These are phyloP conservation scores for Adelphocoris suturalis DNA, from an alignment of 2,888 invertebrate genomes.

Conservation along the genomic window DNA sequence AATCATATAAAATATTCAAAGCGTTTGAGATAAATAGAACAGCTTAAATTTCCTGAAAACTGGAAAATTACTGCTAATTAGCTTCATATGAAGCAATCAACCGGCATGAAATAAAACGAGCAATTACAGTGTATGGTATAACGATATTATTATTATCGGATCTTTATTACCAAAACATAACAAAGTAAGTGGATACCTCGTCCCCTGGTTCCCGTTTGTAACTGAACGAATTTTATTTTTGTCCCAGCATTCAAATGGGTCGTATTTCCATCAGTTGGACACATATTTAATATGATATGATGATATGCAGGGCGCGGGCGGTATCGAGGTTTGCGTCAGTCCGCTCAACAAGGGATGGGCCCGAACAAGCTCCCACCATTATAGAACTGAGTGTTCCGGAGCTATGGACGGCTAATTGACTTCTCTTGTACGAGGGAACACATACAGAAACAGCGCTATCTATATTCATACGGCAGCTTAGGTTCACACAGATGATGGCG, in stretches of 20 bases:
- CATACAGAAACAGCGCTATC: slow-evolving; percentile 46
- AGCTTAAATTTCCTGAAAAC: no score
- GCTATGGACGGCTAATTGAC: slow-evolving; percentile 62
- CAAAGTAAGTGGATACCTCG: no score
- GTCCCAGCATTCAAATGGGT: not conserved
- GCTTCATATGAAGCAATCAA: no score
- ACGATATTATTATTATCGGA: no score
- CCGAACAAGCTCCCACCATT: slow-evolving; percentile 52
- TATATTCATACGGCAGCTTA: slow-evolving; percentile 45
- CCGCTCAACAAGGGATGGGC: slow-evolving; percentile 33
- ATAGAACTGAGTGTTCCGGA: slow-evolving; percentile 39
- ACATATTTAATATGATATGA: not conserved
- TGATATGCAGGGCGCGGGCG: not conserved
- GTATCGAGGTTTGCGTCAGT: slow-evolving; percentile 2
- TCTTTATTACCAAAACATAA: no score
- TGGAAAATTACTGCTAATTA: no score
- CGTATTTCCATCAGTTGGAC: not conserved
- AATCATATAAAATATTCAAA: no score
- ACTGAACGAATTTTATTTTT: no score
- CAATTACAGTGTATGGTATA: no score
- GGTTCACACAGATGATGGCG: not conserved
- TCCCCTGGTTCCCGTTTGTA: no score
- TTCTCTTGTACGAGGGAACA: slow-evolving; percentile 60
- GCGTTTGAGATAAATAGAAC: no score
- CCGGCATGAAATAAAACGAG: no score